Base-by-base conservation (phyloP, 2,888 invertebrate genomes). In the Trichacis sp. region DNA sequence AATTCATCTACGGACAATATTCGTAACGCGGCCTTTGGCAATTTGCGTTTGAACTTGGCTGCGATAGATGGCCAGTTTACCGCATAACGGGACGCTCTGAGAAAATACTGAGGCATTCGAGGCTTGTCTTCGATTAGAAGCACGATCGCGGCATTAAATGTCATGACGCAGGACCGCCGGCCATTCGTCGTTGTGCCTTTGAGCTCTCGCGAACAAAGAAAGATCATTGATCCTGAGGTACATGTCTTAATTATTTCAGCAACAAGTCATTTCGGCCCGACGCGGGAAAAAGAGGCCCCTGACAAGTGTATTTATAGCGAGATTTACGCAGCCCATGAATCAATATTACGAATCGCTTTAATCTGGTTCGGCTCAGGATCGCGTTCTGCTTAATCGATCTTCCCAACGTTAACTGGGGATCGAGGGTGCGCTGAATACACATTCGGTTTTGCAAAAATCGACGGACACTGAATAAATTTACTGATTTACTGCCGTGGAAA, bases 121-220 rank as follows among this genome's bases (percentile, higher is more conserved):
- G 50, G 55, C 58, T 58, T 63, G 65, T 64, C 58, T 63, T 58
- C 52, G 69, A 66, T 69, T 66, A 66, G 64, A 66, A 56, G 53
- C 61, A 65, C 61, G 61, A 66, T 66, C 64, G 51, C 43, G 55
- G 52, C 62, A 64, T 66, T 61, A 69, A 66, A 61, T 66, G 64
- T 64, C 69, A 56, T 59, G 60, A 45, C 59, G 52, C 49, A 33
- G 20, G 48, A 18, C 64, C 62, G 40, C 18, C 50, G 52, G 54
- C 42, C 46, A 51, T 42, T 59, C 58, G 49, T 29, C 45, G 52
- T 57, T 66, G 52, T 36, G 62, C 52, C 62, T 40, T 55, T 48
- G 50, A 55, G 51, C 46, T 50, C 20, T 46, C 19, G 46, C 65
- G 20, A 51, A 53, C 59, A 51, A 66, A 61, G 61, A 57, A 57